Conservation (phyloP, 2,888 invertebrate species). For the Agrotis segetum region DNA sequence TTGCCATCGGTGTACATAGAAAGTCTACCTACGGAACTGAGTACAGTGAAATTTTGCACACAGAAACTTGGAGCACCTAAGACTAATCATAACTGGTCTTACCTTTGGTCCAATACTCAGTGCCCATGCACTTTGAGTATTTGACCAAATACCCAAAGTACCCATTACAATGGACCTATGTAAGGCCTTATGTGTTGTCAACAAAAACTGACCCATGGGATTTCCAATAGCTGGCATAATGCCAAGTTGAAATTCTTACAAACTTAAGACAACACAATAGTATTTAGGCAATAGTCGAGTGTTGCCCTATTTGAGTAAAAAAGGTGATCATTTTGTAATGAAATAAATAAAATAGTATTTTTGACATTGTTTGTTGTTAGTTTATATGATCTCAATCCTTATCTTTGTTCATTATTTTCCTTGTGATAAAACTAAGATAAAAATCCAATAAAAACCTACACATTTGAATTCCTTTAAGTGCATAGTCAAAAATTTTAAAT, state of each 20-base stretch:
- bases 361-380: no score
- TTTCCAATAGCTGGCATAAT: background rate
- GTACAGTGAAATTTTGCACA: no score
- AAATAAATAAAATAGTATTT: no score
- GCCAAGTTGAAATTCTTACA: background rate
- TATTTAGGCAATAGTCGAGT: background rate
- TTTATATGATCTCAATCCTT: background rate
- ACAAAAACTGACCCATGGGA: background rate
- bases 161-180: no score
- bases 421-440: slow-evolving; percentile 6
- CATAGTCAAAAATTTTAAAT: background rate
- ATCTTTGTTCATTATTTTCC: background rate
- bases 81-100: no score
- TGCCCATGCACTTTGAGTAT: no score
- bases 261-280: background rate
- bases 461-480: background rate
- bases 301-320: background rate
- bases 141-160: no score
- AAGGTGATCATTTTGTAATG: background rate
- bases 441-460: background rate
- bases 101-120: no score
- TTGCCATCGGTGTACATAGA: no score
- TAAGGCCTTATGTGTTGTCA: no score
- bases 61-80: no score
- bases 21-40: no score